Percentiles rank a stretch among this genome's conserved stretches.
Evolutionary conservation across 2,113 vertebrate species (phyloP).

Genomic region (Rhea pennata): DNA sequence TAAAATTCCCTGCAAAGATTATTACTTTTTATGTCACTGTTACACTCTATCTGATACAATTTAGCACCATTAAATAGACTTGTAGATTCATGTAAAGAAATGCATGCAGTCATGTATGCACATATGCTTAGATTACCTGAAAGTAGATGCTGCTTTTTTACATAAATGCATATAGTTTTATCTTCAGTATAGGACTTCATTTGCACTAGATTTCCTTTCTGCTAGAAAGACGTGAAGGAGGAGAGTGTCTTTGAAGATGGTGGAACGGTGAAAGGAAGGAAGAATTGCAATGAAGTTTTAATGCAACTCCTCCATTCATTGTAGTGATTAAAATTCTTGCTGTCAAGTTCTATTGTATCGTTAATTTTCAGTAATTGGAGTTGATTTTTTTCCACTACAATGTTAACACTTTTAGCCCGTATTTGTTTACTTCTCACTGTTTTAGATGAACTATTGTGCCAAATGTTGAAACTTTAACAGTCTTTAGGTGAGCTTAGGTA

Average conservation of each 20-base stretch:
- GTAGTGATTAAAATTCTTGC: neutral
- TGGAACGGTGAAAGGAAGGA: neutral
- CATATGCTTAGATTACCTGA: neutral
- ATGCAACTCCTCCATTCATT: neutral
- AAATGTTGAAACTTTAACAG: neutral
- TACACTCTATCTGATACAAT: neutral
- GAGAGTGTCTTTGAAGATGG: neutral
- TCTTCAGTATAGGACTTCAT: neutral
- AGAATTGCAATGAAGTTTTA: neutral
- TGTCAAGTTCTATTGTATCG: neutral
- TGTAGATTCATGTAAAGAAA: neutral
- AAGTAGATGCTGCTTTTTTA: neutral
- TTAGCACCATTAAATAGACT: neutral
- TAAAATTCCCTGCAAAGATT: neutral
- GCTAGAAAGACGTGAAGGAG: neutral
- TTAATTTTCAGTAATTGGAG: neutral
- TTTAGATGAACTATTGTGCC: neutral
- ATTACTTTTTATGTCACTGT: neutral
- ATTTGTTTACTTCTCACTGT: neutral
- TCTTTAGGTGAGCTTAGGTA: neutral
- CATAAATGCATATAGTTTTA: neutral
- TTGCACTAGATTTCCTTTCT: neutral
- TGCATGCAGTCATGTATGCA: accelerated
- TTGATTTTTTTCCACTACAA: neutral
- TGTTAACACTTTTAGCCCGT: neutral